These are phyloP conservation scores for Episyrphus balteatus DNA, from an alignment of 1,140 invertebrate species.

Conservation along the genomic window DNA sequence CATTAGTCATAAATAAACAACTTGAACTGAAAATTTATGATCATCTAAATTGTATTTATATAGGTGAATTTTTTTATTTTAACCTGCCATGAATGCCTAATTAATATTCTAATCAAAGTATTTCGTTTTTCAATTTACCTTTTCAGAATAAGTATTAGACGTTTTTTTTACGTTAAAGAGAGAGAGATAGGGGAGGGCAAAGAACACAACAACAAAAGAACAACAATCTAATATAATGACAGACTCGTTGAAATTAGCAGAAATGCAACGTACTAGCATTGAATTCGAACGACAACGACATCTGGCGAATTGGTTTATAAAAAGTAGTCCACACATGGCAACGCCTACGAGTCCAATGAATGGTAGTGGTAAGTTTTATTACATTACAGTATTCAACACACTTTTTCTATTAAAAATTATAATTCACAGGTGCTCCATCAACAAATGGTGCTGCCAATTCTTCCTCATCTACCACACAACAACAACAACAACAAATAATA, in stretches of 20 bases:
- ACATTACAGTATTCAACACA: no score
- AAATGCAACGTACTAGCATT: constrained; percentile 35
- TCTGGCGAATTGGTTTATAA: constrained; percentile 35
- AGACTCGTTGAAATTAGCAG: constrained; percentile 24
- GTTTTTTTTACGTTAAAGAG: no score
- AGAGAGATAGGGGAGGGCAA: neutral
- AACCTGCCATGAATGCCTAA: no score
- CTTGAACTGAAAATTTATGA: no score
- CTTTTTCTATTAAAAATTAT: neutral
- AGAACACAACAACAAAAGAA: neutral
- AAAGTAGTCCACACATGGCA: constrained; percentile 35
- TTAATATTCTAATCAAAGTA: no score
- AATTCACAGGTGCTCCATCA: no score
- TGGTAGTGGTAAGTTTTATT: neutral
- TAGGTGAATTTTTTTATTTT: no score
- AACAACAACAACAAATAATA: constrained; percentile 1
- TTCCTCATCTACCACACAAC: neutral
- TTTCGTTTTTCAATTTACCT: no score
- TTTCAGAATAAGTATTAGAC: no score
- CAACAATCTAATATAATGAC: constrained; percentile 15
- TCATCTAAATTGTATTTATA: no score
- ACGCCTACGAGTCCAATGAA: constrained; percentile 12
- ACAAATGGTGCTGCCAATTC: constrained; percentile 1
- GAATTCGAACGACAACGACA: constrained; percentile 36
- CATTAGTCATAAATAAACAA: no score